phyloP scores from a whole-genome alignment of 2,797 vertebrate species.

The Oreochromis mossambicus region DNA sequence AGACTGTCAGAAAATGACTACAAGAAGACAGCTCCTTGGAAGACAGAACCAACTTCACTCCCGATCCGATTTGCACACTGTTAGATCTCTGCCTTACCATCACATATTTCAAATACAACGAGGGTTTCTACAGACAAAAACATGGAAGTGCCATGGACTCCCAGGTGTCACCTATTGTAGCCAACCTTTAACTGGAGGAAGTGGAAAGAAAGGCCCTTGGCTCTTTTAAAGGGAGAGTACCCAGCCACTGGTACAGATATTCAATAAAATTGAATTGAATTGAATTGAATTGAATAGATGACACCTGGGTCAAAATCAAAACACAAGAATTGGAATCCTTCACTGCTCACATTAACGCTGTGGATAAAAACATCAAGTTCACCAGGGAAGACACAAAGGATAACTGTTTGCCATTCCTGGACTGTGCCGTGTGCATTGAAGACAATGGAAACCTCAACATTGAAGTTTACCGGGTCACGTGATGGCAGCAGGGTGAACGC shows the following conservation, averaged over 20 bases:
- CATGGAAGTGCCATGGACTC: not conserved
- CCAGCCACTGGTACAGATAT: not conserved
- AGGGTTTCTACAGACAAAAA: not conserved
- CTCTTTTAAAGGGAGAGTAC: not conserved
- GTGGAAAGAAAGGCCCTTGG: not conserved
- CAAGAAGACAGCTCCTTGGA: not conserved
- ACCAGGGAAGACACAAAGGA: not conserved
- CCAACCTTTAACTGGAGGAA: not conserved
- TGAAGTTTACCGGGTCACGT: too few species aligned
- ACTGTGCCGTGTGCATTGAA: not conserved
- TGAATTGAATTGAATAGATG: not conserved
- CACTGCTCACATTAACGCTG: not conserved
- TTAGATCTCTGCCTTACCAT: not conserved
- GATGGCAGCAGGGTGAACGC: too few species aligned
- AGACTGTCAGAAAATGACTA: not conserved
- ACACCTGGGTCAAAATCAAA: not conserved
- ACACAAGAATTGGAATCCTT: not conserved
- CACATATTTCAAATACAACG: not conserved
- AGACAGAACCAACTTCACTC: not conserved
- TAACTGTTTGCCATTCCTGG: not conserved
- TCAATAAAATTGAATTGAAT: too few species aligned
- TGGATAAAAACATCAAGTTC: not conserved
- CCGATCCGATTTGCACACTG: not conserved
- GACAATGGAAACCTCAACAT: not conserved
- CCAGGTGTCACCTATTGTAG: not conserved